Percentiles rank a stretch among this genome's conserved stretches.
These are phyloP conservation scores for Gallinago jamesoni DNA, from an alignment of 2,113 vertebrate genomes.

Conservation along the genomic window DNA sequence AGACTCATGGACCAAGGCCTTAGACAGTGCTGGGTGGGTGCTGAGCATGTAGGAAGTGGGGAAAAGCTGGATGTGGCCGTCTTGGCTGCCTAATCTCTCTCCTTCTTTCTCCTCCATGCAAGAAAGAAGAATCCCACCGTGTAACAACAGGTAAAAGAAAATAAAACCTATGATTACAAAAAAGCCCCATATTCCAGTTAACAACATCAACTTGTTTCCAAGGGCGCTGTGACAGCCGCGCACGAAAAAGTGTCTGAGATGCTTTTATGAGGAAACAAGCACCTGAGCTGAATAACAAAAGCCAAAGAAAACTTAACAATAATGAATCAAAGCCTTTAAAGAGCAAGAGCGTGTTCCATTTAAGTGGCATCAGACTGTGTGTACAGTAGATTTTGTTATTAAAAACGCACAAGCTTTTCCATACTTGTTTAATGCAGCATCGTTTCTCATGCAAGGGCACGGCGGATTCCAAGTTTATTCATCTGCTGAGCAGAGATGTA, in stretches of 20 bases:
- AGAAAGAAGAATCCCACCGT: neutral
- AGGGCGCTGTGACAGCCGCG: neutral
- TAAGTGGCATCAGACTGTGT: neutral
- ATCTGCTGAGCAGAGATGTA: neutral
- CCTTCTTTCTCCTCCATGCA: neutral
- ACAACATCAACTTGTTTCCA: neutral
- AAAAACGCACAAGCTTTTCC: neutral
- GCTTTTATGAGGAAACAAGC: neutral
- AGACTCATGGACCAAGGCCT: rapidly evolving
- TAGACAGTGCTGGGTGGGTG: neutral
- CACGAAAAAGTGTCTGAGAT: neutral
- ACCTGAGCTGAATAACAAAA: neutral
- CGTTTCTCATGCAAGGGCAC: neutral
- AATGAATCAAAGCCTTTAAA: neutral
- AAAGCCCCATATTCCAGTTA: neutral
- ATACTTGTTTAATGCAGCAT: neutral
- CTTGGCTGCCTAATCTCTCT: neutral
- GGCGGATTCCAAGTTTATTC: rapidly evolving
- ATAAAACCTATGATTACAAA: neutral
- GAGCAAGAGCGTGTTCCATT: neutral
- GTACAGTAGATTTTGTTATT: neutral
- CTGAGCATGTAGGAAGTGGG: neutral
- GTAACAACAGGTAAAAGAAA: neutral
- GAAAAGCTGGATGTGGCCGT: neutral
- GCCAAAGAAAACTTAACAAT: neutral